A percentile compares a stretch with the other conserved stretches of the same genome.
These are phyloP conservation scores for Anadara kagoshimensis DNA, from an alignment of 1,140 invertebrate species.

Conservation along the genomic window DNA sequence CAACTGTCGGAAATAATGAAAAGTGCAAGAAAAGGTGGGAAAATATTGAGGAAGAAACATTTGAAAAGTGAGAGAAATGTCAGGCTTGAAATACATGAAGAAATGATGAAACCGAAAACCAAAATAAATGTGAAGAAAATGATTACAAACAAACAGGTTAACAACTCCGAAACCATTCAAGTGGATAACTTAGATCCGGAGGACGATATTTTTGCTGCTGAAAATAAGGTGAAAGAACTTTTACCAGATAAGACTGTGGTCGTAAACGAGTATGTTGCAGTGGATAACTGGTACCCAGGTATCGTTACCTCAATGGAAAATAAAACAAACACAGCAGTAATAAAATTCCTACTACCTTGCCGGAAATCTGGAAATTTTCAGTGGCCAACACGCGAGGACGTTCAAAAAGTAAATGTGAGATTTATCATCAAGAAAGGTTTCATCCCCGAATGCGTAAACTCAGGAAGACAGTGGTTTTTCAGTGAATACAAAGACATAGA, in stretches of 20 bases:
- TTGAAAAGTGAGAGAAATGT: not conserved
- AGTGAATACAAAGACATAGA: too few relatives aligned
- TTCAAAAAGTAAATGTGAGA: not conserved
- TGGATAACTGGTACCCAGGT: not conserved
- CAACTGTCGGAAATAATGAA: not conserved
- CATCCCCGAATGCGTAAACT: slow-evolving; percentile 11
- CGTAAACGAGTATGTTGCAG: not conserved
- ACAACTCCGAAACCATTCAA: not conserved
- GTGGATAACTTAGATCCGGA: slow-evolving; percentile 1
- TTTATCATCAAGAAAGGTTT: slow-evolving; percentile 12
- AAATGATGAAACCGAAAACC: slow-evolving; percentile 7
- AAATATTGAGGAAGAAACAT: slow-evolving; percentile 1
- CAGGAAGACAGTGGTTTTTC: slow-evolving; percentile 11
- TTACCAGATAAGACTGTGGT: not conserved
- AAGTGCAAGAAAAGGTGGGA: slow-evolving; percentile 10
- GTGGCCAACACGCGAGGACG: slow-evolving; percentile 20
- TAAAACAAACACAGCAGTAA: not conserved
- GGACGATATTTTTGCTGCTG: not conserved
- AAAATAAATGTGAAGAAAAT: not conserved
- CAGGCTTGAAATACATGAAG: not conserved
- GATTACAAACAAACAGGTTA: too few relatives aligned
- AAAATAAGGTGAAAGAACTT: not conserved
- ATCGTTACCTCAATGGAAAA: not conserved
- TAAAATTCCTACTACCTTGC: too few relatives aligned
- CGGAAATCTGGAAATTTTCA: not conserved